These are phyloP conservation scores for Lampris megalopsis DNA, from an alignment of 2,113 vertebrate species.

Conservation along the genomic window DNA sequence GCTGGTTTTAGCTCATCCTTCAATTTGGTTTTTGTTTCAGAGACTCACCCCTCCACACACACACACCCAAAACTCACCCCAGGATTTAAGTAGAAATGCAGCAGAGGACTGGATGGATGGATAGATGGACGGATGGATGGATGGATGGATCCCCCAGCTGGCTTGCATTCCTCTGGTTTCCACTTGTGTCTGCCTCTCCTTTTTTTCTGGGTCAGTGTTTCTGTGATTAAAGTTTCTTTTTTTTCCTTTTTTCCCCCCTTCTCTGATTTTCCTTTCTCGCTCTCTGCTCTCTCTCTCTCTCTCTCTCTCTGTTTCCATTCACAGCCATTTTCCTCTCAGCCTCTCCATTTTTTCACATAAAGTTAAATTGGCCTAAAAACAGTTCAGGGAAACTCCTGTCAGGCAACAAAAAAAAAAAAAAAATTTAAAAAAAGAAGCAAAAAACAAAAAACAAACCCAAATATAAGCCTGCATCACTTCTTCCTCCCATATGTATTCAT, in stretches of 20 bases:
- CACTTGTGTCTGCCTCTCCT: constrained; percentile 80
- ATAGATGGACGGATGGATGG: constrained; percentile 65
- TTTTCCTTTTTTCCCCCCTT: constrained; percentile 54
- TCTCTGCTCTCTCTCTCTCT: no score
- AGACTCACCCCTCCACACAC: constrained; percentile 43
- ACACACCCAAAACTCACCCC: constrained; percentile 42
- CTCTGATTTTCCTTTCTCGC: constrained; percentile 60
- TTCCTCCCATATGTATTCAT: constrained; percentile 15
- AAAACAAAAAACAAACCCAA: neutral
- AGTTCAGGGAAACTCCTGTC: constrained; percentile 60
- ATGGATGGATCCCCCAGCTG: constrained; percentile 80
- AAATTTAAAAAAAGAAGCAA: neutral
- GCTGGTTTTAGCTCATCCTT: constrained; percentile 78
- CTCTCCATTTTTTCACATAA: constrained; percentile 55
- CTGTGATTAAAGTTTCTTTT: constrained; percentile 79
- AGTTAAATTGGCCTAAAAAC: constrained; percentile 61
- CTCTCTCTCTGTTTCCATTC: no score
- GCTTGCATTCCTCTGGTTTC: constrained; percentile 80
- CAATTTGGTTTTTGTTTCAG: constrained; percentile 74
- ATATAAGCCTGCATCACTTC: neutral
- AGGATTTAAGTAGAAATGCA: constrained; percentile 79
- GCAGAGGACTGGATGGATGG: no score
- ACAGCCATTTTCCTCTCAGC: constrained; percentile 68
- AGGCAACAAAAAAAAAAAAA: neutral
- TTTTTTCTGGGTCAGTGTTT: constrained; percentile 81